These are phyloP conservation scores for Hypolimnas misippus DNA, from an alignment of 2,888 invertebrate species.

Conservation along the genomic window DNA sequence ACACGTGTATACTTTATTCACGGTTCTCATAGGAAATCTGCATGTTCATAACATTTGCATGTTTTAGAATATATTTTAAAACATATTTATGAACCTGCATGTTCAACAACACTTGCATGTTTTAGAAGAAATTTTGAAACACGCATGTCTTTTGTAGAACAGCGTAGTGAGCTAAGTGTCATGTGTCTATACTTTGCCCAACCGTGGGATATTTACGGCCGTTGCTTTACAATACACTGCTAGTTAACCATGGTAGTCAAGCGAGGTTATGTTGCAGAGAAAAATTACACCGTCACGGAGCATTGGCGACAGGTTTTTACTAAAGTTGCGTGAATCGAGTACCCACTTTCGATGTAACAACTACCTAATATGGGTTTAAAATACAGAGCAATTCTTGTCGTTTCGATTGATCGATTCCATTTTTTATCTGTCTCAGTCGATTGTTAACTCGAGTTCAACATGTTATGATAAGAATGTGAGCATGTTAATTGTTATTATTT, in stretches of 20 bases:
- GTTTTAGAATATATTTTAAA: too few relatives aligned
- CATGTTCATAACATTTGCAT: too few relatives aligned
- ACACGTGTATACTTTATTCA: too few relatives aligned
- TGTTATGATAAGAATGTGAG: conserved; percentile 28
- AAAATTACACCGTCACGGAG: conserved; percentile 35
- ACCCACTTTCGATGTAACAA: conserved; percentile 42
- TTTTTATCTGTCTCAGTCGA: conserved; percentile 34
- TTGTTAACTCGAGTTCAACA: conserved; percentile 33
- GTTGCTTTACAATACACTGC: background rate
- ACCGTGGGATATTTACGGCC: background rate
- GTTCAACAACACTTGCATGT: too few relatives aligned
- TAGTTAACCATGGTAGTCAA: conserved; percentile 10
- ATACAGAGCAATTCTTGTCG: conserved; percentile 40
- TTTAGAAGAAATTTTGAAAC: too few relatives aligned
- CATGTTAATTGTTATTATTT: conserved; percentile 15
- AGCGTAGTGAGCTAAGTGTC: too few relatives aligned
- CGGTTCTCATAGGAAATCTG: too few relatives aligned
- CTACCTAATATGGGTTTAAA: conserved; percentile 39
- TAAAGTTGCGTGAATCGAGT: conserved; percentile 38
- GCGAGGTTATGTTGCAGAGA: conserved; percentile 20
- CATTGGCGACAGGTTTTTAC: conserved; percentile 35
- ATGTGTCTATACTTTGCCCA: too few relatives aligned
- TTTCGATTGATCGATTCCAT: conserved; percentile 41
- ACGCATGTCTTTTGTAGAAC: too few relatives aligned
- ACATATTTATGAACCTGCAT: too few relatives aligned